Conservation (phyloP, 2,797 vertebrate species). For the Microctenopoma steveboyesi region DNA sequence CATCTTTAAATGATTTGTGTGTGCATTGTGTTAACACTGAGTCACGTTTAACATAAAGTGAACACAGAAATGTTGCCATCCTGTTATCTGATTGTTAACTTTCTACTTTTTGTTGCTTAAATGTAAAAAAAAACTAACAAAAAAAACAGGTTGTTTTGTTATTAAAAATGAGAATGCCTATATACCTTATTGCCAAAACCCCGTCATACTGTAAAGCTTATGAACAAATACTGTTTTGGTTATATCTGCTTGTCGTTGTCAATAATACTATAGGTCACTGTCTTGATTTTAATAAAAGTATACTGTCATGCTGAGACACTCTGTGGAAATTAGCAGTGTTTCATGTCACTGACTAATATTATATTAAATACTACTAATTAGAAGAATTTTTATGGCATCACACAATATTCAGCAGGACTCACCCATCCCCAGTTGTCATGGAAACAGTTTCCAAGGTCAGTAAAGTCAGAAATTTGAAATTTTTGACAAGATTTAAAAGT, state of each 20-base stretch:
- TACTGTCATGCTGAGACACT: slow-evolving; percentile 60
- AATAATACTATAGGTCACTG: slow-evolving; percentile 53
- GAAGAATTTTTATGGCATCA: neutral
- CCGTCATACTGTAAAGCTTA: slow-evolving; percentile 60
- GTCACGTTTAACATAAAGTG: slow-evolving; percentile 11
- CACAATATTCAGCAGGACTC: neutral
- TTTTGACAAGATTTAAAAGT: neutral
- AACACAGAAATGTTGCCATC: slow-evolving; percentile 53
- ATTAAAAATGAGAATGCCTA: slow-evolving; percentile 61
- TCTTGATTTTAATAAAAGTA: slow-evolving; percentile 76
- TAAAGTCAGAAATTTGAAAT: neutral
- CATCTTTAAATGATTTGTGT: slow-evolving; percentile 18
- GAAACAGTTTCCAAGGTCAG: neutral
- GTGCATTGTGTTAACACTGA: slow-evolving; percentile 31
- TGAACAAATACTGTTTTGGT: slow-evolving; percentile 51
- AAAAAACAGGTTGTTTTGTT: slow-evolving; percentile 66
- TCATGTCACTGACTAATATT: neutral
- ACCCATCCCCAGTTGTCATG: neutral
- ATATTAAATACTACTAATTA: neutral
- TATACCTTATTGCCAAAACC: slow-evolving; percentile 74
- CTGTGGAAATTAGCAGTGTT: slow-evolving; percentile 6
- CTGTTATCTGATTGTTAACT: slow-evolving; percentile 50
- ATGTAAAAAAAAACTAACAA: slow-evolving; percentile 24
- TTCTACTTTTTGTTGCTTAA: slow-evolving; percentile 50
- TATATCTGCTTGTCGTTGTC: slow-evolving; percentile 60